These are phyloP conservation scores for Stomorhina lunata DNA, from an alignment of 2,888 invertebrate genomes.

Conservation along the genomic window DNA sequence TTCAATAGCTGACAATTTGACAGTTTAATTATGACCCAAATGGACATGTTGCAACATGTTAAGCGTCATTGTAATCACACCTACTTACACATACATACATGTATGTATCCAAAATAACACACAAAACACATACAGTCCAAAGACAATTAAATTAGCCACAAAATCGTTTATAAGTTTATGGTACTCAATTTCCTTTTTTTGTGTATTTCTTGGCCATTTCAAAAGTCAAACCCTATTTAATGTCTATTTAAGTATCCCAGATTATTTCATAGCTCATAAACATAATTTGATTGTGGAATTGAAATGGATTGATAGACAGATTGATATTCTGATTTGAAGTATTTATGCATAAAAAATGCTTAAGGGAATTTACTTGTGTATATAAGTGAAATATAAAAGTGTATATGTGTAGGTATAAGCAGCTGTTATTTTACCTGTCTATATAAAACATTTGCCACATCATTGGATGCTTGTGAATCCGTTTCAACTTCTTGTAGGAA, in stretches of 20 bases:
- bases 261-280: slow-evolving; percentile 6
- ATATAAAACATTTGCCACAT: slow-evolving; percentile 89
- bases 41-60: background rate
- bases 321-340: no score
- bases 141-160: slow-evolving; percentile 21
- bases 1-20: background rate
- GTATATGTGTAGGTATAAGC: no score
- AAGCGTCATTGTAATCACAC: background rate
- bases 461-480: slow-evolving; percentile 91
- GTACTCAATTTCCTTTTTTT: background rate
- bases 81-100: background rate
- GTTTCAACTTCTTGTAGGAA: slow-evolving; percentile 94
- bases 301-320: slow-evolving; percentile 13
- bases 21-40: background rate
- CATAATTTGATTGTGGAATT: background rate
- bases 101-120: background rate
- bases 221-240: no score
- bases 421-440: slow-evolving; percentile 82
- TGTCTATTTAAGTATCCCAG: background rate
- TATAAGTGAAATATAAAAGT: no score
- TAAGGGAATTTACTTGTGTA: no score
- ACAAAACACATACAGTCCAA: background rate
- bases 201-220: no score
- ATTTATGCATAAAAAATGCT: background rate
- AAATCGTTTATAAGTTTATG: background rate